These are phyloP conservation scores for Alectura lathami DNA, from an alignment of 2,113 vertebrate species.

Conservation along the genomic window DNA sequence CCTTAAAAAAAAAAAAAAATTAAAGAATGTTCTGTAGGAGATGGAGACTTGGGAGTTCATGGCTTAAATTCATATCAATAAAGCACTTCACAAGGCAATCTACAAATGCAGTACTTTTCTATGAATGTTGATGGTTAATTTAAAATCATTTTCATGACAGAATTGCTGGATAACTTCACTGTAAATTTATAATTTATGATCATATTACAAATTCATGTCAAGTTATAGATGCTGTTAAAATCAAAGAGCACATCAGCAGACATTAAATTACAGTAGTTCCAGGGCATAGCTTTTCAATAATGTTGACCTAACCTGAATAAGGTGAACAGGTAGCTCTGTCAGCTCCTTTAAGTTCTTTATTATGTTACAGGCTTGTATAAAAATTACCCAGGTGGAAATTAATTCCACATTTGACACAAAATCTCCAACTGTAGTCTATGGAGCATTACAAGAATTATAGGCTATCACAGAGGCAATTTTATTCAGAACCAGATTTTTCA, in stretches of 20 bases:
- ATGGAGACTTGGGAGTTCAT: background rate
- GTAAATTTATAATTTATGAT: background rate
- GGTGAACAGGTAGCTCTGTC: background rate
- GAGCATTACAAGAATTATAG: background rate
- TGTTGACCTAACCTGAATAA: background rate
- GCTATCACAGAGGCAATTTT: background rate
- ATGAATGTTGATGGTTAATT: background rate
- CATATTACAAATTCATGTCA: background rate
- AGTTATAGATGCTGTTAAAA: constrained; percentile 8
- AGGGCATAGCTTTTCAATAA: background rate
- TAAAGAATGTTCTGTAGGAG: background rate
- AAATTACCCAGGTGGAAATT: background rate
- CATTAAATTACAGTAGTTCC: background rate
- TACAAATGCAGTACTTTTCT: background rate
- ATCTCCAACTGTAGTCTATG: background rate
- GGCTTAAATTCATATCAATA: background rate
- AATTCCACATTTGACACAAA: background rate
- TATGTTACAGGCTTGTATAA: background rate
- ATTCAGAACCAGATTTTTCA: background rate
- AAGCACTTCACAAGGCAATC: background rate
- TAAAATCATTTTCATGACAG: background rate
- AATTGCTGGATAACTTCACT: background rate
- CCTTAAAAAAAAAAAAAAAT: background rate
- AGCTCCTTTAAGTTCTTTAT: background rate
- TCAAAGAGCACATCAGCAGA: background rate